A percentile compares a stretch with the other conserved stretches of the same genome.
Conservation (phyloP, 2,888 invertebrate species). For the Dimorphilus gyrociliatus region DNA sequence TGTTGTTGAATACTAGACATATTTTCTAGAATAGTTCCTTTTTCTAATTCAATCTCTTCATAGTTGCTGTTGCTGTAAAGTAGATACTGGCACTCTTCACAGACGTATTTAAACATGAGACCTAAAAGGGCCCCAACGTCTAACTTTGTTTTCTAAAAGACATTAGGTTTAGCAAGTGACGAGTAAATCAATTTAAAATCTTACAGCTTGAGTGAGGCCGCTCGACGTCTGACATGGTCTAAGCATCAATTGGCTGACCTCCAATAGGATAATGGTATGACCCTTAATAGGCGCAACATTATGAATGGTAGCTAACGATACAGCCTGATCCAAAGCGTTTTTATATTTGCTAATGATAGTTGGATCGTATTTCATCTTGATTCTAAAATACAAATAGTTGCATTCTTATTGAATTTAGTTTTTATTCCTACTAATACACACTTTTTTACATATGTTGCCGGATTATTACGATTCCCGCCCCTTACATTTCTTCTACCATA, state of each 20-base stretch:
- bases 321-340: constrained; percentile 36
- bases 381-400: too few species aligned
- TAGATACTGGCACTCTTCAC: constrained; percentile 33
- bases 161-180: constrained; percentile 1
- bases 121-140: constrained; percentile 35
- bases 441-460: too few species aligned
- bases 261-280: constrained; percentile 33
- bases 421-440: too few species aligned
- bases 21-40: constrained; percentile 37
- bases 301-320: constrained; percentile 38
- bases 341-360: constrained; percentile 27
- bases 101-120: constrained; percentile 39
- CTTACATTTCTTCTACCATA: too few species aligned
- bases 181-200: background rate
- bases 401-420: too few species aligned
- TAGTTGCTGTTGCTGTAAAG: constrained; percentile 25
- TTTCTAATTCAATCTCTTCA: constrained; percentile 25
- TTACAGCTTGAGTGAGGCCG: constrained; percentile 19
- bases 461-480: too few species aligned
- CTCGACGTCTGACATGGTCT: constrained; percentile 24
- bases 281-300: constrained; percentile 40
- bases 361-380: constrained; percentile 13
- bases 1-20: constrained; percentile 18
- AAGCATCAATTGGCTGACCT: constrained; percentile 18
- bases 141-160: constrained; percentile 15